Conservation (phyloP, 2,888 invertebrate genomes). For the Aphodius granarius region DNA sequence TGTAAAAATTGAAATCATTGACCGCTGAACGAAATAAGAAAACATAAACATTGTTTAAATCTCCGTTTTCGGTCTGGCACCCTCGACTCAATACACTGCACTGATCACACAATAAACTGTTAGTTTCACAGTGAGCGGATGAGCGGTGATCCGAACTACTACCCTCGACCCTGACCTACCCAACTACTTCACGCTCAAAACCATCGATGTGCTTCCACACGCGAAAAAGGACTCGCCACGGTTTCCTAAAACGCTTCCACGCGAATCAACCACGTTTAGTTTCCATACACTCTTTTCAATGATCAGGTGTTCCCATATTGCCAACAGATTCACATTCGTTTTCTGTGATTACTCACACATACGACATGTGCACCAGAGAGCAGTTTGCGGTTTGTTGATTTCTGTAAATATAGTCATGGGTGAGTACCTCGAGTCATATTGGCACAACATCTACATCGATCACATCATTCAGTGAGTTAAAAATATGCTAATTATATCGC, state of each 20-base stretch:
- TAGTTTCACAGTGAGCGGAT: constrained; percentile 51
- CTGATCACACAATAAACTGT: constrained; percentile 53
- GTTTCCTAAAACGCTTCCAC: constrained; percentile 25
- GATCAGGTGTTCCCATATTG: neutral
- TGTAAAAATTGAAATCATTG: neutral
- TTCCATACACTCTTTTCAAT: constrained; percentile 6
- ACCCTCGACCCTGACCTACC: constrained; percentile 54
- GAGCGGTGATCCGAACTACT: constrained; percentile 55
- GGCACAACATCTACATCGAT: neutral
- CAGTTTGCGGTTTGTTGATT: neutral
- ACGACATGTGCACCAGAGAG: neutral
- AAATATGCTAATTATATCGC: too few species aligned
- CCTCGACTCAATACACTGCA: constrained; percentile 47
- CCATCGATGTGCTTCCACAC: constrained; percentile 48
- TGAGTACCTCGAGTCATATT: neutral
- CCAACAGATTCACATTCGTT: neutral
- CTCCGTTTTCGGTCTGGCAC: constrained; percentile 7
- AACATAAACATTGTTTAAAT: neutral
- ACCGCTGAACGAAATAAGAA: neutral
- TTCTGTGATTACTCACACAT: neutral
- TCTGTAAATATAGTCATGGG: neutral
- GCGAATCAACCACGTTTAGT: neutral
- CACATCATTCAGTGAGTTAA: neutral
- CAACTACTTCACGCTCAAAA: constrained; percentile 50
- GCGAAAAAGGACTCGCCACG: constrained; percentile 31